Conservation (phyloP, 2,888 invertebrate species). For the Mayetiola destructor region DNA sequence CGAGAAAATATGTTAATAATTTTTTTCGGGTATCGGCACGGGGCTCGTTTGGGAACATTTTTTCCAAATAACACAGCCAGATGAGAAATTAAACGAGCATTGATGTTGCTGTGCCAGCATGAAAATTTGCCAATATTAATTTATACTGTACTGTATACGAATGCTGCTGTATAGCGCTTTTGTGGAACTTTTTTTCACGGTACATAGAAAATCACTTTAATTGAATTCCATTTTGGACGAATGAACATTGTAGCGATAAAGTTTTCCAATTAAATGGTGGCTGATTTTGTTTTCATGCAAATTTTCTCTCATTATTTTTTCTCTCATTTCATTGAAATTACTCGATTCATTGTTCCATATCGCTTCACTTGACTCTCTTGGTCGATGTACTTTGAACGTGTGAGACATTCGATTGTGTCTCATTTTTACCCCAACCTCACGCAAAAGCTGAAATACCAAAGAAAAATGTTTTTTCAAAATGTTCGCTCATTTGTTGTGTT, state of each 20-base stretch:
- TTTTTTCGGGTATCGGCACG: neutral
- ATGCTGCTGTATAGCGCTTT: too few relatives aligned
- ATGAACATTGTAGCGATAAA: conserved; percentile 11
- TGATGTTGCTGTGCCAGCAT: conserved; percentile 11
- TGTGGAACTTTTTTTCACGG: too few relatives aligned
- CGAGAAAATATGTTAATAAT: conserved; percentile 12
- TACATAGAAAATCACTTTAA: conserved; percentile 11
- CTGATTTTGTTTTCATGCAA: conserved; percentile 13
- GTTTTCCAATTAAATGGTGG: conserved; percentile 13
- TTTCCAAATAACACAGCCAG: too few relatives aligned
- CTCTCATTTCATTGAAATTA: too few relatives aligned
- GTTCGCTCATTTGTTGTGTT: neutral
- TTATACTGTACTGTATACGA: neutral
- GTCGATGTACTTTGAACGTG: too few relatives aligned
- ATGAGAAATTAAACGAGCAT: too few relatives aligned
- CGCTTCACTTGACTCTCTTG: too few relatives aligned
- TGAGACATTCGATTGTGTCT: too few relatives aligned
- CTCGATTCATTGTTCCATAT: neutral
- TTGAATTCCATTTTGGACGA: conserved; percentile 9
- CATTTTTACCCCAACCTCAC: too few relatives aligned
- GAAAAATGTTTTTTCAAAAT: neutral
- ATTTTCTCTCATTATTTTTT: neutral
- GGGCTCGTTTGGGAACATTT: too few relatives aligned
- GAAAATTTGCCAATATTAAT: too few relatives aligned
- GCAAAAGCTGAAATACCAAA: neutral